phyloP scores from a whole-genome alignment of 2,113 vertebrate species.

The Phylloscopus trochilus region DNA sequence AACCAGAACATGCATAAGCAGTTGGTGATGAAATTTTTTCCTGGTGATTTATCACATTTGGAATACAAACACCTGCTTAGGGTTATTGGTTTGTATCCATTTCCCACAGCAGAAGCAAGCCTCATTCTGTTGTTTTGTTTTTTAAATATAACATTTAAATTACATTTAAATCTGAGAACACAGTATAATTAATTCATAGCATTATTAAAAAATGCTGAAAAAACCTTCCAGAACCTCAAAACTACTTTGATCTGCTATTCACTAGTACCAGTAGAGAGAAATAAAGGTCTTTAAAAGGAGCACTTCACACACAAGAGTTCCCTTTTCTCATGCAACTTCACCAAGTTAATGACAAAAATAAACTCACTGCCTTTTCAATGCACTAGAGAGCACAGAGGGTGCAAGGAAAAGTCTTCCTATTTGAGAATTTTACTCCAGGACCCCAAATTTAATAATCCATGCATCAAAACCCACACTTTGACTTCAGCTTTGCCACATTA shows the following conservation, averaged over 20 bases:
- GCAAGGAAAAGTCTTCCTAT: background rate
- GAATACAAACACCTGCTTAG: background rate
- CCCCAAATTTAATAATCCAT: background rate
- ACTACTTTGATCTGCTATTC: background rate
- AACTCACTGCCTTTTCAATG: background rate
- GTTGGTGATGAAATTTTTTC: background rate
- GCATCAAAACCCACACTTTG: background rate
- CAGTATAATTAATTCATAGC: background rate
- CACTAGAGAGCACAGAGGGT: background rate
- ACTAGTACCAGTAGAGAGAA: background rate
- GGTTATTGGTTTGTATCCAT: background rate
- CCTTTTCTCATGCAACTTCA: background rate
- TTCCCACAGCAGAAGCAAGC: background rate
- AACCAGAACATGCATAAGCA: background rate
- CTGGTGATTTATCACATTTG: background rate
- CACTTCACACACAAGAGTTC: background rate
- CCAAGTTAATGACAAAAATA: background rate
- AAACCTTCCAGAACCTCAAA: background rate
- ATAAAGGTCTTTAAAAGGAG: background rate
- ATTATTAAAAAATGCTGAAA: background rate
- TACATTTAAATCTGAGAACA: background rate
- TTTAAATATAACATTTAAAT: background rate
- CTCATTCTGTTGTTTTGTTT: background rate
- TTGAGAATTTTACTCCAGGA: background rate
- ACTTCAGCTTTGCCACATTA: background rate